Conservation (phyloP, 1,140 invertebrate species). For the Chelonus insularis region DNA sequence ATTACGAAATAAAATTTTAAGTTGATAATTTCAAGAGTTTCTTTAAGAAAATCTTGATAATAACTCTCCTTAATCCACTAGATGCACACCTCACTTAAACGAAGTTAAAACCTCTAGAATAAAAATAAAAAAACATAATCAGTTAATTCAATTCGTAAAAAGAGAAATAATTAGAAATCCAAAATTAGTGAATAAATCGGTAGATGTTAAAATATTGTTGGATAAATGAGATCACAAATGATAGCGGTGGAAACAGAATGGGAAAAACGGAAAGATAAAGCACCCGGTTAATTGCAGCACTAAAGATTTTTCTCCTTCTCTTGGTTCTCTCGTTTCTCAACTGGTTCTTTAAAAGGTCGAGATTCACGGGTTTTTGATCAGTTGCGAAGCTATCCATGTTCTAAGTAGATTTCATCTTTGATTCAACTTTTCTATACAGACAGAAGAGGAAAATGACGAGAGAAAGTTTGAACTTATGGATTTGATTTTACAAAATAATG, state of each 20-base stretch:
- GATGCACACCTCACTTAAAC: too few species aligned
- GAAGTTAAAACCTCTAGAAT: too few species aligned
- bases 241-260: not conserved
- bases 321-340: not conserved
- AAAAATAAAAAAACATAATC: too few species aligned
- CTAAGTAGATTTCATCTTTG: not conserved
- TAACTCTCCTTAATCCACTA: too few species aligned
- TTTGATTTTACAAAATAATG: not conserved
- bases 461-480: not conserved
- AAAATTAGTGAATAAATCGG: not conserved
- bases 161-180: not conserved
- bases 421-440: not conserved
- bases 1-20: too few species aligned
- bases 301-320: not conserved
- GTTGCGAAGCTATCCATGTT: not conserved
- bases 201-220: not conserved
- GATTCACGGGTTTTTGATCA: not conserved
- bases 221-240: constrained; percentile 5
- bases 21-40: too few species aligned
- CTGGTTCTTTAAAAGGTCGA: not conserved
- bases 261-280: constrained; percentile 8
- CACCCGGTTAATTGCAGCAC: constrained; percentile 11
- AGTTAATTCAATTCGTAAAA: too few species aligned
- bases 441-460: not conserved
- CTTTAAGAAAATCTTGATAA: too few species aligned